A percentile compares a stretch with the other conserved stretches of the same genome.
Conservation (phyloP, 2,888 invertebrate species). For the Limulus polyphemus region DNA sequence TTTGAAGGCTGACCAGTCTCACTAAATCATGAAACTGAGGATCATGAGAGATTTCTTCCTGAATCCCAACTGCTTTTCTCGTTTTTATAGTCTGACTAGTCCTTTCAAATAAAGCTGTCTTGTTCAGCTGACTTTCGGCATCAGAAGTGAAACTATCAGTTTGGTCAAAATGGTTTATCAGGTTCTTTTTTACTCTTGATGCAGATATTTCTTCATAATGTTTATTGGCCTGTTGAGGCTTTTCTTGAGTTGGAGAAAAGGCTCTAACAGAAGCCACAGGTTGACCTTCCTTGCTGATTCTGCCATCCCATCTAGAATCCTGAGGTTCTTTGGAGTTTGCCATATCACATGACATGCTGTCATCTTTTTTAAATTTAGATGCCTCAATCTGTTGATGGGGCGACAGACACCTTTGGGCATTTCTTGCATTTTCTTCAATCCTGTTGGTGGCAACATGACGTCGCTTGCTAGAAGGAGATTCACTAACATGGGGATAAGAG, state of each 20-base stretch:
- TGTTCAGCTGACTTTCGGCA: neutral
- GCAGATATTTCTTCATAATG: neutral
- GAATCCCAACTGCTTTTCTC: neutral
- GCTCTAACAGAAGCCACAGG: neutral
- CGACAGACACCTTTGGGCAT: neutral
- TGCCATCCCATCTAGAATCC: too few relatives aligned
- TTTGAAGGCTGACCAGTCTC: slow-evolving; percentile 75
- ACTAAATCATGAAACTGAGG: slow-evolving; percentile 69
- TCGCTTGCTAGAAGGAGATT: slow-evolving; percentile 21
- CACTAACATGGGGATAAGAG: slow-evolving; percentile 10
- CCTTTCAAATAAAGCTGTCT: too few relatives aligned
- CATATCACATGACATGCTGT: neutral
- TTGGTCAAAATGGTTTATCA: neutral
- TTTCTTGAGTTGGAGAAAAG: neutral
- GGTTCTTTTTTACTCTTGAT: neutral
- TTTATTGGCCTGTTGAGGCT: neutral
- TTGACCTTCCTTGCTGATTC: neutral
- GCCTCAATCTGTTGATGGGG: neutral
- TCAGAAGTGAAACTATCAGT: neutral
- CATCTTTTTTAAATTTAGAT: neutral
- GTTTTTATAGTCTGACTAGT: too few relatives aligned
- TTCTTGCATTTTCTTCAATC: neutral
- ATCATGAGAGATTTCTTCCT: slow-evolving; percentile 36
- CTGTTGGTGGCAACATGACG: slow-evolving; percentile 12
- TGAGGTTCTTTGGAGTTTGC: neutral